phyloP scores from a whole-genome alignment of 2,888 invertebrate species.

The Spicauda simplicius region DNA sequence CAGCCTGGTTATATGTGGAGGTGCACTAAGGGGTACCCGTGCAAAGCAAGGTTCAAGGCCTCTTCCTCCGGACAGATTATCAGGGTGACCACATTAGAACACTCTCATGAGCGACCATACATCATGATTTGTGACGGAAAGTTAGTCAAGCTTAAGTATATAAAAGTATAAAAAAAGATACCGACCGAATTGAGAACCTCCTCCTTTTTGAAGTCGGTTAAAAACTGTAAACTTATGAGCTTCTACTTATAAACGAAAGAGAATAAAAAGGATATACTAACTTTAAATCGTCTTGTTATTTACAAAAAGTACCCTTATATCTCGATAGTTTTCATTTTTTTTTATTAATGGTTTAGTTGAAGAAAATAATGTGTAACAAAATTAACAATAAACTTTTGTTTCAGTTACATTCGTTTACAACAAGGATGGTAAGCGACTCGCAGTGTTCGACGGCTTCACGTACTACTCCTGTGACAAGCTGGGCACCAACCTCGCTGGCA shows the following conservation, averaged over 20 bases:
- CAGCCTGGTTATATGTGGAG: constrained; percentile 52
- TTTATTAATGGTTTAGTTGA: not conserved
- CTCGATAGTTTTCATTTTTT: too few relatives aligned
- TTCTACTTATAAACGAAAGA: too few relatives aligned
- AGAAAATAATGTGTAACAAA: not conserved
- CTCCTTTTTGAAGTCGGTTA: too few relatives aligned
- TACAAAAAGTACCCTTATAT: not conserved
- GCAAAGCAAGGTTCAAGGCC: constrained; percentile 58
- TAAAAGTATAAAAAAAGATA: too few relatives aligned
- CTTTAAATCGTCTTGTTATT: not conserved
- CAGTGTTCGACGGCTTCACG: constrained; percentile 53
- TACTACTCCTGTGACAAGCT: constrained; percentile 49
- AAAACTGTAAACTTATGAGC: too few relatives aligned
- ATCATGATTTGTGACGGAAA: constrained; percentile 46
- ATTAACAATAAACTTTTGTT: constrained; percentile 30
- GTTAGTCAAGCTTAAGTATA: constrained; percentile 41
- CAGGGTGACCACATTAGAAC: constrained; percentile 48
- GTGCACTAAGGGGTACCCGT: constrained; percentile 58
- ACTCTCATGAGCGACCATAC: constrained; percentile 51
- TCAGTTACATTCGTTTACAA: constrained; percentile 52
- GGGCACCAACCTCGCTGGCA: constrained; percentile 39
- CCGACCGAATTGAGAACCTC: too few relatives aligned
- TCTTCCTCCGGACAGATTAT: constrained; percentile 46
- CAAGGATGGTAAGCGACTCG: constrained; percentile 53
- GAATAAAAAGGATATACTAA: too few relatives aligned